These are phyloP conservation scores for Dermatophagoides farinae DNA, from an alignment of 1,140 invertebrate genomes.

Conservation along the genomic window DNA sequence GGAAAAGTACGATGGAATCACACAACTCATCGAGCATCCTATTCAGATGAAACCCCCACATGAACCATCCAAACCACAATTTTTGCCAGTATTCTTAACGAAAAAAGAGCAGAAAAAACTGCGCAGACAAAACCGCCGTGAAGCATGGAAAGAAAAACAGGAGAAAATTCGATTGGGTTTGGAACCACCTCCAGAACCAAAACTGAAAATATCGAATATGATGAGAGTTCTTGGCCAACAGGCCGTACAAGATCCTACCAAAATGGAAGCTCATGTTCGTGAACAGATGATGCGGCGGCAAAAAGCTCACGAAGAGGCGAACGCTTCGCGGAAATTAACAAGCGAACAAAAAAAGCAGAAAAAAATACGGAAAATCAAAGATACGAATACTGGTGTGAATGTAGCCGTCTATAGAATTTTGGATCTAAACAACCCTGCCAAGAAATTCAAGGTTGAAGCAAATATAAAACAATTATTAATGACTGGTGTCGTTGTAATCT, in stretches of 20 bases:
- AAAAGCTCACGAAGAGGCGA: constrained; percentile 85
- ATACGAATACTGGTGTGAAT: constrained; percentile 69
- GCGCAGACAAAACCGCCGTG: constrained; percentile 78
- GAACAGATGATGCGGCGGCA: constrained; percentile 94
- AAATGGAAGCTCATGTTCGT: constrained; percentile 91
- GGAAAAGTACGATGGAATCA: constrained; percentile 41
- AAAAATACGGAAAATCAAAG: constrained; percentile 72
- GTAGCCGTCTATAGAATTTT: constrained; percentile 79
- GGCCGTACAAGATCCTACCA: constrained; percentile 95
- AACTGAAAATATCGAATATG: constrained; percentile 75
- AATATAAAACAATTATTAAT: constrained; percentile 91
- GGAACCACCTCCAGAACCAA: constrained; percentile 87
- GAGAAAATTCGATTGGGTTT: constrained; percentile 91
- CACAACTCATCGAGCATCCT: constrained; percentile 89
- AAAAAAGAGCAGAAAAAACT: constrained; percentile 94
- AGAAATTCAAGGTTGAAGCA: constrained; percentile 94
- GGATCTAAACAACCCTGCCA: constrained; percentile 70
- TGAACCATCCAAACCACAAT: constrained; percentile 59
- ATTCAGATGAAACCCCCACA: constrained; percentile 79
- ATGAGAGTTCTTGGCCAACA: constrained; percentile 95
- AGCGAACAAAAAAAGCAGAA: constrained; percentile 82
- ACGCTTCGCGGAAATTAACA: constrained; percentile 77
- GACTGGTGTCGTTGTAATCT: constrained; percentile 79
- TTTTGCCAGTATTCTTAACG: constrained; percentile 83
- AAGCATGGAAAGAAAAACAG: constrained; percentile 91